Percentiles rank a stretch among this genome's conserved stretches.
Conservation (phyloP, 2,888 invertebrate genomes). For the Esperia sulphurella region DNA sequence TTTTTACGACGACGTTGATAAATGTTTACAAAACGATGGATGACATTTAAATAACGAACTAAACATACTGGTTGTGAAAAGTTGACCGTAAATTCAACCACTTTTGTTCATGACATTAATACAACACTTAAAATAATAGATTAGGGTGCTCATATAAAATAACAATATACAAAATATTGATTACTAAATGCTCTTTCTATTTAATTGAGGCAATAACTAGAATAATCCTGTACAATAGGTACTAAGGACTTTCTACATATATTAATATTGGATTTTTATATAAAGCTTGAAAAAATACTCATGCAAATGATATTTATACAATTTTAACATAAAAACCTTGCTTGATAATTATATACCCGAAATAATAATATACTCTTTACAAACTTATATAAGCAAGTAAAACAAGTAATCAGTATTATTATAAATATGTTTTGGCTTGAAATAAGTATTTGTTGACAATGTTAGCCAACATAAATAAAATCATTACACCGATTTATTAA, state of each 20-base stretch:
- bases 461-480: slow-evolving; percentile 10
- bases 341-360: slow-evolving; percentile 38
- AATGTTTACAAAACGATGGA: background rate
- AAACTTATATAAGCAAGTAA: slow-evolving; percentile 19
- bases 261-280: slow-evolving; percentile 49
- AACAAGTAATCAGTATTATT: slow-evolving; percentile 39
- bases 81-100: slow-evolving; percentile 28
- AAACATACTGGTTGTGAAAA: slow-evolving; percentile 26
- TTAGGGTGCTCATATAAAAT: slow-evolving; percentile 38
- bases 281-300: slow-evolving; percentile 43
- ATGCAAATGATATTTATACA: slow-evolving; percentile 33
- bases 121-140: slow-evolving; percentile 19
- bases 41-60: background rate
- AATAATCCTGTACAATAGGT: slow-evolving; percentile 40
- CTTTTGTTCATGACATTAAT: slow-evolving; percentile 3
- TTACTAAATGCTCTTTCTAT: slow-evolving; percentile 37
- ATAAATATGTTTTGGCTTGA: slow-evolving; percentile 21
- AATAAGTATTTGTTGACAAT: slow-evolving; percentile 22
- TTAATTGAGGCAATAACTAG: slow-evolving; percentile 62
- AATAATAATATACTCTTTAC: slow-evolving; percentile 31
- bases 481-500: background rate
- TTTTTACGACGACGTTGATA: background rate
- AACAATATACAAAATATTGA: slow-evolving; percentile 31
- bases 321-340: slow-evolving; percentile 33
- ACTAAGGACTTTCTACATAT: slow-evolving; percentile 42